Percentiles rank a stretch among this genome's conserved stretches.
These are phyloP conservation scores for Megalops atlanticus DNA, from an alignment of 2,113 vertebrate genomes.

Conservation along the genomic window DNA sequence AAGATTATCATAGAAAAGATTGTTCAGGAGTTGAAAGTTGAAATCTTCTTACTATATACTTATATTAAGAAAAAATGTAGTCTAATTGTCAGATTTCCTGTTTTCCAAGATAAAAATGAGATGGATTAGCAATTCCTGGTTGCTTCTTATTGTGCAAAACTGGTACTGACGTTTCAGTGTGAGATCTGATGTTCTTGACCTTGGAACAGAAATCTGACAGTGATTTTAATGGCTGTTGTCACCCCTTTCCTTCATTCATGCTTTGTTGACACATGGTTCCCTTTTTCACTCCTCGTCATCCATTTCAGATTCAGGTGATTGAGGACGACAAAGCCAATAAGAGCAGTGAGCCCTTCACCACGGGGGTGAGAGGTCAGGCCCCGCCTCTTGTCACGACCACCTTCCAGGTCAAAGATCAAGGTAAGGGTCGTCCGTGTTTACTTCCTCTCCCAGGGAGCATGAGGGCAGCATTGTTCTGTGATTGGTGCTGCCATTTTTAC, in stretches of 20 bases:
- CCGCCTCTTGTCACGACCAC: constrained; percentile 95
- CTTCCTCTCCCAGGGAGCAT: too few relatives aligned
- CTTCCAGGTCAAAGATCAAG: constrained; percentile 96
- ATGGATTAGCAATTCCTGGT: background rate
- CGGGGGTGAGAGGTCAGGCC: constrained; percentile 90
- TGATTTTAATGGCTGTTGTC: background rate
- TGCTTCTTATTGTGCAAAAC: background rate
- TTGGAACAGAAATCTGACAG: background rate
- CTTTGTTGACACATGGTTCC: background rate
- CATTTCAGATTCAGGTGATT: constrained; percentile 93
- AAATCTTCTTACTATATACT: background rate
- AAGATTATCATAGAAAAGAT: background rate
- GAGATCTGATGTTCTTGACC: background rate
- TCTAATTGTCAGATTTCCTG: background rate
- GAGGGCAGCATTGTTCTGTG: too few relatives aligned
- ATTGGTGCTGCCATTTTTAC: too few relatives aligned
- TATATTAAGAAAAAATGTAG: background rate
- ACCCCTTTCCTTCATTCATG: background rate
- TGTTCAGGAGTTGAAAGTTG: background rate
- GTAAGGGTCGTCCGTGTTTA: constrained; percentile 59
- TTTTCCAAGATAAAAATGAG: background rate
- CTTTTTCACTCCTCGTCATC: constrained; percentile 15
- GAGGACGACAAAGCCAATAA: constrained; percentile 92
- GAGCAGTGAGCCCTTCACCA: constrained; percentile 87
- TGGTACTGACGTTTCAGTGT: background rate